These are phyloP conservation scores for Chymomyza fuscimana DNA, from an alignment of 2,888 invertebrate genomes.

Conservation along the genomic window DNA sequence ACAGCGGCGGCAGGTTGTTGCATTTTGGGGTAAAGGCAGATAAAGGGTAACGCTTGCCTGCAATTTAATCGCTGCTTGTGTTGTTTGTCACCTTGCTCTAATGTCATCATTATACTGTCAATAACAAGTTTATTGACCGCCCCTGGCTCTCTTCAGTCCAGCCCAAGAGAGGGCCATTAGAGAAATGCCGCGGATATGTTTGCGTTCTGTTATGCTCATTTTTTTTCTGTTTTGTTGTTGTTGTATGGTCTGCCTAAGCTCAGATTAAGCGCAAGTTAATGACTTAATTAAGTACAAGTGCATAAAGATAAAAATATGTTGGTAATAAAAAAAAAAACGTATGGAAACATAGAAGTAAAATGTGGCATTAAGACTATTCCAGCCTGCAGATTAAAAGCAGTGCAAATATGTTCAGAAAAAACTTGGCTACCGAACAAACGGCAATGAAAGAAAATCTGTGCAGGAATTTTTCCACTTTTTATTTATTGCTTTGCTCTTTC, in stretches of 20 bases:
- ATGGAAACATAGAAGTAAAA: constrained; percentile 39
- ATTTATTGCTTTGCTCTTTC: not conserved
- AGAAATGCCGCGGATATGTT: constrained; percentile 52
- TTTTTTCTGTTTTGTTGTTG: constrained; percentile 7
- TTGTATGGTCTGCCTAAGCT: constrained; percentile 32
- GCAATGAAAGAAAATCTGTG: constrained; percentile 29
- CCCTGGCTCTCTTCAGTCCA: not conserved
- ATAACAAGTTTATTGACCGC: constrained; percentile 68
- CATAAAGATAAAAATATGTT: constrained; percentile 4
- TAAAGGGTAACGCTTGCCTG: constrained; percentile 21
- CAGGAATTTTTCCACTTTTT: not conserved
- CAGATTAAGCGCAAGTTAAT: constrained; percentile 67
- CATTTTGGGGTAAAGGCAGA: constrained; percentile 22
- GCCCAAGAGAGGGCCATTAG: constrained; percentile 48
- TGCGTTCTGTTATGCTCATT: constrained; percentile 7
- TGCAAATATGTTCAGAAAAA: constrained; percentile 47
- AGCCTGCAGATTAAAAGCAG: constrained; percentile 44
- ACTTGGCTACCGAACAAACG: constrained; percentile 18
- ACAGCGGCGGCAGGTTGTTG: constrained; percentile 28
- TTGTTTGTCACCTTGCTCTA: constrained; percentile 45
- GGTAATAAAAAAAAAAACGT: constrained; percentile 20
- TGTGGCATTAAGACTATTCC: constrained; percentile 40
- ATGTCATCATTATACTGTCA: constrained; percentile 68
- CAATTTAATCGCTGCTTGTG: constrained; percentile 30
- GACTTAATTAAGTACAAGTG: constrained; percentile 64